Evolutionary conservation across 2,888 invertebrate genomes (phyloP), one percentile per base, ranked within the genome.

Genomic region (Dynastes grantii): DNA sequence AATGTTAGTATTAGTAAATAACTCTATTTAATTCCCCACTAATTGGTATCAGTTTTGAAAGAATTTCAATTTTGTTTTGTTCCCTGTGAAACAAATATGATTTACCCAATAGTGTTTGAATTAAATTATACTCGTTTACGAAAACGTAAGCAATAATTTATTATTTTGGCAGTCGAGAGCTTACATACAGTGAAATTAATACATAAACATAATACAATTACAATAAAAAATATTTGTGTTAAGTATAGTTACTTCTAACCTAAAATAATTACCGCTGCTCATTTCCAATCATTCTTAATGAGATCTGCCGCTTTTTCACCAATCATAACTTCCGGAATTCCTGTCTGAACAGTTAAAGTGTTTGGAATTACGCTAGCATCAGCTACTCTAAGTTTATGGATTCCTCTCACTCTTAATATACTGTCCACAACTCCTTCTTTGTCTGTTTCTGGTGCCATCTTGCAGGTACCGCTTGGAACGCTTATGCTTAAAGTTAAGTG

Each of bases 401-500:
- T 87, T 2, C 92, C 92, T 81, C 90, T 85, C 4, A 92, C 91
- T 78, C 85, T 87, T 49, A 91, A 85, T 77, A 87, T 83, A 53
- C 88, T 85, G 83, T 91, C 90, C 8, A 91, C 91, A 5, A 91
- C 91, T 11, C 90, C 89, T 1, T 85, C 85, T 55, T 87, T 85
- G 77, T 88, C 87, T 11, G 73, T 80, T 11, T 83, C 81, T 0
- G 88, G 88, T 0, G 89, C 90, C 91, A 91, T 91, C 84, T 89
- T 90, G 81, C 90, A 90, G 1, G 91, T 91, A 5, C 91, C 90
- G 1, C 88, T 89, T 87, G 93, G 93, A 85, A 94, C 94, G 80
- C 94, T 94, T 81, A 95, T 88, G 67, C 94, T 94, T 76, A 94
- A 92, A 5, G 94, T 93, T 22, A 94, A 91, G 80, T 93, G 92